Evolutionary conservation across 1,140 invertebrate species (phyloP).

Genomic region (Laupala kohalensis): DNA sequence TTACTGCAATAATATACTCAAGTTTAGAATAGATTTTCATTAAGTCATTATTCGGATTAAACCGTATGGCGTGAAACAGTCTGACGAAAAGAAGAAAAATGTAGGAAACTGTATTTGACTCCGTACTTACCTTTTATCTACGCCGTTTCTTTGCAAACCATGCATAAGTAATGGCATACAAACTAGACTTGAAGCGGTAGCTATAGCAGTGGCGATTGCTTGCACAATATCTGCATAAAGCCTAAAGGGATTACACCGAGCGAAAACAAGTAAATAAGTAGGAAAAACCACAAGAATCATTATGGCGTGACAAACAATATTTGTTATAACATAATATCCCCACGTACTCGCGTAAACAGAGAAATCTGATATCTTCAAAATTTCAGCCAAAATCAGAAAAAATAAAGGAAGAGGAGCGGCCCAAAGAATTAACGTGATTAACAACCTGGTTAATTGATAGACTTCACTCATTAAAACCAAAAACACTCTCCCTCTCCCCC

Average conservation of each 20-base stretch:
- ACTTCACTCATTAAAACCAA: background rate
- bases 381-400: background rate
- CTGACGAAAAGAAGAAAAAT: no score
- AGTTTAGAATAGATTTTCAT: no score
- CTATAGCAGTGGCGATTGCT: background rate
- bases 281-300: background rate
- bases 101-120: no score
- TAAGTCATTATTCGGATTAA: no score
- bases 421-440: background rate
- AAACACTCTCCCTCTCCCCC: background rate
- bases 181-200: background rate
- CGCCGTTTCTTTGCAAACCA: background rate
- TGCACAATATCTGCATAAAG: background rate
- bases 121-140: background rate
- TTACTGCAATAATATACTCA: background rate
- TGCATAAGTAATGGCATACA: background rate
- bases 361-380: background rate
- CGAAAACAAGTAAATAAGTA: background rate
- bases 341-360: background rate
- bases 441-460: background rate
- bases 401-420: background rate
- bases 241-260: background rate
- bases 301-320: background rate
- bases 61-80: no score
- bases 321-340: background rate